Conservation (phyloP, 2,113 vertebrate species). For the Enhydra lutris region DNA sequence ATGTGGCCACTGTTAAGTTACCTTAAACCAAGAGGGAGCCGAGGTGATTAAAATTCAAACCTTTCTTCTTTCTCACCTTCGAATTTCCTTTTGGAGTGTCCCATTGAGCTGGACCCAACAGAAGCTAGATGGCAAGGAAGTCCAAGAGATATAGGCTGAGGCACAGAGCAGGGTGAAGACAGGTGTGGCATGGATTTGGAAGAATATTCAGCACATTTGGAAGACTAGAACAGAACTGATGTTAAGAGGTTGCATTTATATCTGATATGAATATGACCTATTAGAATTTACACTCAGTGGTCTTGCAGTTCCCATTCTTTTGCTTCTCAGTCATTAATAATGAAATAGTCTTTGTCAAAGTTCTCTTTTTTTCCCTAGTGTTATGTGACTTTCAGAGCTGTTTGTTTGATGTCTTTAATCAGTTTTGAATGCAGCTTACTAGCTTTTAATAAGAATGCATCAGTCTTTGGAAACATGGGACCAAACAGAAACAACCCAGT, state of each 20-base stretch:
- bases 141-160: neutral
- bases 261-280: neutral
- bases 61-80: neutral
- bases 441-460: neutral
- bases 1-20: neutral
- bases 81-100: neutral
- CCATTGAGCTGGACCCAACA: neutral
- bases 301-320: neutral
- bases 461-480: neutral
- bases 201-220: neutral
- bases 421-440: neutral
- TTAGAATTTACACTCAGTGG: neutral
- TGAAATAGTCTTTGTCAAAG: neutral
- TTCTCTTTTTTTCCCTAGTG: neutral
- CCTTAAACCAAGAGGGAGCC: neutral
- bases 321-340: neutral
- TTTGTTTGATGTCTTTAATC: constrained; percentile 6
- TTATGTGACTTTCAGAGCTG: neutral
- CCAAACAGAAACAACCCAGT: neutral
- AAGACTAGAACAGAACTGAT: neutral
- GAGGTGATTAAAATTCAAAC: neutral
- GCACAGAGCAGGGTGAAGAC: neutral
- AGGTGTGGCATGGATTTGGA: neutral
- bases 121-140: neutral
- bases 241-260: neutral